Evolutionary conservation across 2,888 invertebrate genomes (phyloP).

Genomic region (Dinocampus coccinellae): DNA sequence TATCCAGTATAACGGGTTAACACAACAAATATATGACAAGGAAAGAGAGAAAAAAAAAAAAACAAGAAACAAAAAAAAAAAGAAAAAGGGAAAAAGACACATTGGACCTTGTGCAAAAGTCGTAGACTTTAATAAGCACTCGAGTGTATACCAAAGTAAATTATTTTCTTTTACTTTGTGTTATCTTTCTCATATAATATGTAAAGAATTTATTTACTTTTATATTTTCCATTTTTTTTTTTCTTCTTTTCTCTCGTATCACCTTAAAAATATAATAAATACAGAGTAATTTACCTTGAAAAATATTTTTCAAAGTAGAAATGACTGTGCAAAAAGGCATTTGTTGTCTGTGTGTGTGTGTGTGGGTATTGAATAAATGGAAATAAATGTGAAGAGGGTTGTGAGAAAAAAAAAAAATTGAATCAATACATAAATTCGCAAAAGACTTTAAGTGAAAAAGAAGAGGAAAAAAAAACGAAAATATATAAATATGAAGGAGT

Average conservation of each 20-base stretch:
- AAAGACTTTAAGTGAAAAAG: too few relatives aligned
- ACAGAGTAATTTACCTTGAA: not conserved
- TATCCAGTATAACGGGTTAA: slow-evolving; percentile 9
- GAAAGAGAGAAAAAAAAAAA: too few relatives aligned
- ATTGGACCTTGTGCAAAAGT: not conserved
- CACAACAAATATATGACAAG: too few relatives aligned
- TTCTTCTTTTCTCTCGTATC: too few relatives aligned
- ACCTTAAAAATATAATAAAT: too few relatives aligned
- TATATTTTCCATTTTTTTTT: not conserved
- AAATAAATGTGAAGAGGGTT: slow-evolving; percentile 40
- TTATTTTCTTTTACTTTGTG: not conserved
- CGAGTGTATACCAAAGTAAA: not conserved
- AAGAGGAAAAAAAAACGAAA: too few relatives aligned
- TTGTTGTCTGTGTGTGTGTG: not conserved
- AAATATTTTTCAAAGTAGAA: too few relatives aligned
- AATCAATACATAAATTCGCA: slow-evolving; percentile 56
- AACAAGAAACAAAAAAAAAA: too few relatives aligned
- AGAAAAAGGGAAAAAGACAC: too few relatives aligned
- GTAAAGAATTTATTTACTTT: slow-evolving; percentile 5
- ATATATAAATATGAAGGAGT: not conserved
- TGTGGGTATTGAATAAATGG: slow-evolving; percentile 34
- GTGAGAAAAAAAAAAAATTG: slow-evolving; percentile 38
- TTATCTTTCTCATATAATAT: not conserved
- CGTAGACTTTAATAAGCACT: not conserved
- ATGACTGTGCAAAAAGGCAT: too few relatives aligned